Evolutionary conservation across 1,140 invertebrate genomes (phyloP), one percentile per base, ranked within the genome.

Genomic region (Platyscapa corneri): DNA sequence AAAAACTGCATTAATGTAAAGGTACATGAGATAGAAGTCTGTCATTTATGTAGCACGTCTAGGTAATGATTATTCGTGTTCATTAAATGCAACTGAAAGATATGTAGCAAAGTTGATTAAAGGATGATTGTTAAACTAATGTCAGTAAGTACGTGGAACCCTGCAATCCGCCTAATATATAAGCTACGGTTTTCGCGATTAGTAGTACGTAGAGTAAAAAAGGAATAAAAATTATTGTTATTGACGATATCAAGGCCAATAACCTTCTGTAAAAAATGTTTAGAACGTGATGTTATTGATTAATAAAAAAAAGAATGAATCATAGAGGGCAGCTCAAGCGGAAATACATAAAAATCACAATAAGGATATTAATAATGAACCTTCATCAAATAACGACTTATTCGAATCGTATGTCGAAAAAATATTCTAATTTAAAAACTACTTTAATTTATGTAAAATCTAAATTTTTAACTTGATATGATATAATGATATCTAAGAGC

Each of bases 251-350:
- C 37, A 76, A 81, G 56, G 53, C 53, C 46, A 74, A 85, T 75
- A 85, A 80, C 80, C 32, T 46, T 75, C 1, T 85, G 83, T 85
- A 85, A 79, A 85, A 85, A 74, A 39, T 72, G 34, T 79, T 84
- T 16, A 72, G 64, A 37, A 53, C 46, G 27, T 18, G 30, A 34
- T 79, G 64, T 72, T 72, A 70, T 75, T 79, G 56, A 46, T 56
- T 64, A 75, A 72, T 37, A 30, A 72, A 46, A 49, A 84, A 70
- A n/a, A 7, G 23, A 60, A 27, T 60, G 56, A 60, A 60, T 60
- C 23, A 60, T 27, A 60, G 20, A 5, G 20, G 56, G 56, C 56
- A 60, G 23, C 56, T 60, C 2, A 60, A 60, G 10, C 23, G 23
- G 23, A 60, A 60, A 60, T 60, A 60, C 23, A 27, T 1, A 27